Conservation (phyloP, 2,113 vertebrate species). For the Sterna hirundo region DNA sequence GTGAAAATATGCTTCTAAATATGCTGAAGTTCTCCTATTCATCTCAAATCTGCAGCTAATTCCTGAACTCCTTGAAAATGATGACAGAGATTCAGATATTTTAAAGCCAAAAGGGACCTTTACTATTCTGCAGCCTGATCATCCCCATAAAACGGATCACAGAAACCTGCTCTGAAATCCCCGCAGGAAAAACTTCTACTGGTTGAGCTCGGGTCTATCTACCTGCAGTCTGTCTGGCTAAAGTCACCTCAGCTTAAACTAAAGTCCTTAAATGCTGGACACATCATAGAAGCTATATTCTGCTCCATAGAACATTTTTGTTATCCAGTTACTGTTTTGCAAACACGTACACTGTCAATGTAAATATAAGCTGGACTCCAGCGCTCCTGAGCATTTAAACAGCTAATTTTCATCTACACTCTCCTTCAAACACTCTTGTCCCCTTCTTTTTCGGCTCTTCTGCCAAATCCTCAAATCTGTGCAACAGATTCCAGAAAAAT, state of each 20-base stretch:
- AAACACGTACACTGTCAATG: background rate
- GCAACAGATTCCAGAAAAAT: background rate
- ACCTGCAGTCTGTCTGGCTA: background rate
- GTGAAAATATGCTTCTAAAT: background rate
- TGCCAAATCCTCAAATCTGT: background rate
- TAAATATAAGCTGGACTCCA: background rate
- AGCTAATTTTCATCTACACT: background rate
- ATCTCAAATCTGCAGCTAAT: background rate
- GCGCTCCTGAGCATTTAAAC: background rate
- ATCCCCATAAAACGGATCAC: background rate
- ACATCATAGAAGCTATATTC: background rate
- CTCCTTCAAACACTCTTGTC: background rate
- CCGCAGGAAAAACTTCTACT: background rate
- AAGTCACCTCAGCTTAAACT: background rate
- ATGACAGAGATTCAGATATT: background rate
- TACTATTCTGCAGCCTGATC: background rate
- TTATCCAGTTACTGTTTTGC: background rate
- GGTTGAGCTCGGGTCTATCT: background rate
- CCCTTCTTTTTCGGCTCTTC: background rate
- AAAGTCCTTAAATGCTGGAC: background rate
- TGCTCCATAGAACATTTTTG: background rate
- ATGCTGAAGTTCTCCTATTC: background rate
- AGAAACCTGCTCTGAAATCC: background rate
- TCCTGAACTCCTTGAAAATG: background rate
- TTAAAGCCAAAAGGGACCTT: background rate